phyloP scores from a whole-genome alignment of 2,113 vertebrate species.

The Nannospalax galili region DNA sequence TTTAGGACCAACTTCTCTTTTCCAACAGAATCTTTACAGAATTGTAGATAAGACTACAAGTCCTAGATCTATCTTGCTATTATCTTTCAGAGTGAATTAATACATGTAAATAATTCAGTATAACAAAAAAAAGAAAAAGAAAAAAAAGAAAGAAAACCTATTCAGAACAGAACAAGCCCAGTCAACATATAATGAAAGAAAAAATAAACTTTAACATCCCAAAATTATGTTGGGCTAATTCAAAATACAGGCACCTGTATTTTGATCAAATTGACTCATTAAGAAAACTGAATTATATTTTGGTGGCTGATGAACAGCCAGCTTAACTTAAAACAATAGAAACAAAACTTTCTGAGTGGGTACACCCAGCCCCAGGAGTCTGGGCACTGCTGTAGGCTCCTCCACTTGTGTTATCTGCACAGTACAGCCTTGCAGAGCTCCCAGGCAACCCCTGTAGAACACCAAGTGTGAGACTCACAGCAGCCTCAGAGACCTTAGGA shows the following conservation, averaged over 20 bases:
- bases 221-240: not conserved
- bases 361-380: not conserved
- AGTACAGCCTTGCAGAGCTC: not conserved
- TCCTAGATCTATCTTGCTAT: no score
- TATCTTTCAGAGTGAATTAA: no score
- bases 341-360: not conserved
- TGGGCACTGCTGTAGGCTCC: not conserved
- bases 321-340: not conserved
- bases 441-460: not conserved
- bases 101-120: no score
- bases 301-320: not conserved
- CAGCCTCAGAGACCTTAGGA: not conserved
- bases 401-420: not conserved
- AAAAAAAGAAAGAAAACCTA: no score
- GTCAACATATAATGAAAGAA: conserved; percentile 12
- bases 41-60: no score
- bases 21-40: no score
- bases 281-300: not conserved
- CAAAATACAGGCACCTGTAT: not conserved
- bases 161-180: not conserved
- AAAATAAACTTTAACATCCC: not conserved
- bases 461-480: not conserved
- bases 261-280: not conserved
- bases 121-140: no score
- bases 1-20: no score